phyloP scores from a whole-genome alignment of 1,140 invertebrate genomes.

The Asobara japonica region DNA sequence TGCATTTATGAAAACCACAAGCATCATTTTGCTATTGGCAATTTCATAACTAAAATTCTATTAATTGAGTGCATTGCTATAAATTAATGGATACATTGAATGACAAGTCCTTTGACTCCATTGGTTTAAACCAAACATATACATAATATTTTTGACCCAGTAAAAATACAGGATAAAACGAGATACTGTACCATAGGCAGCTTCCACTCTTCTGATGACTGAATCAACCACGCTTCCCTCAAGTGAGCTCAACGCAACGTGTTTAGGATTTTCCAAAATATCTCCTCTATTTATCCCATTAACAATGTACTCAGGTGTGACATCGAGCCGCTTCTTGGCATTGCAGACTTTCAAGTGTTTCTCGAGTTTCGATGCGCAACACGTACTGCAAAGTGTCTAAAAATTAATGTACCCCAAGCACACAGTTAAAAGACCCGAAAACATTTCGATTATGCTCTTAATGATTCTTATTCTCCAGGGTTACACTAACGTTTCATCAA shows the following conservation, averaged over 20 bases:
- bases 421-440: background rate
- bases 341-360: constrained; percentile 85
- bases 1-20: too few relatives aligned
- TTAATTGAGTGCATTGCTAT: too few relatives aligned
- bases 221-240: constrained; percentile 42
- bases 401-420: constrained; percentile 22
- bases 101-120: too few relatives aligned
- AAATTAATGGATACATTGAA: too few relatives aligned
- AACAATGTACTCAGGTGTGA: constrained; percentile 70
- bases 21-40: too few relatives aligned
- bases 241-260: constrained; percentile 50
- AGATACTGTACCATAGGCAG: constrained; percentile 50
- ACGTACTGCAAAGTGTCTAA: constrained; percentile 70
- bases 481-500: too few relatives aligned
- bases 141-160: too few relatives aligned
- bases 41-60: too few relatives aligned
- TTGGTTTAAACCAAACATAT: too few relatives aligned
- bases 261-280: constrained; percentile 32
- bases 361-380: constrained; percentile 75
- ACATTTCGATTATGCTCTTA: background rate
- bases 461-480: too few relatives aligned
- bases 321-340: constrained; percentile 66
- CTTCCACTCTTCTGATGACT: constrained; percentile 56
- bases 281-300: constrained; percentile 71
- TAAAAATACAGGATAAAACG: too few relatives aligned